Base-by-base conservation (phyloP, 2,797 vertebrate genomes). In the Emydoidea blandingii region DNA sequence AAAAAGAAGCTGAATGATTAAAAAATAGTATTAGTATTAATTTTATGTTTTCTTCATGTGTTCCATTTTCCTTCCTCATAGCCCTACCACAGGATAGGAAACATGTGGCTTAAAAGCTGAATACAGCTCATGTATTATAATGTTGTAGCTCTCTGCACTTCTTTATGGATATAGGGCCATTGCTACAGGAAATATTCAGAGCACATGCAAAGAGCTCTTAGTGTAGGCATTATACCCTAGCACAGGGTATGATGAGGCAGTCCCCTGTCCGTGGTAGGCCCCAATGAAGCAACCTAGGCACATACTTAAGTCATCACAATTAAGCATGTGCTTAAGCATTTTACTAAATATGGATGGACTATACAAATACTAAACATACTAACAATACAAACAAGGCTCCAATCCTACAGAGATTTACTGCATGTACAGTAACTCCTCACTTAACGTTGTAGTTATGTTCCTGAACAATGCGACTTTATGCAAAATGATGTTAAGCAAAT, bases 21-120 rank as follows among this genome's bases (percentile, higher is more conserved):
- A 49, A 89, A 9, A 76, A 2, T 0, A 0, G 8, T 49, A 52
- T 81, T 47, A 25, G 8, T 41, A 41, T 23, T 74, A 50, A 7
- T 49, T 34, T 76, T 34, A 12, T 72, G 34, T 74, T 49, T 47
- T 21, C 15, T 86, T 7, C 34, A 49, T 37, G 14, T 49, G 25
- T 76, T n/a, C 23, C 68, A 27, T 54, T 41, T 65, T 53, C 1
- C 9, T 47, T 89, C 34, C 7, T 79, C 3, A 54, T 80, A 11
- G 9, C 1, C 1, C 15, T 7, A 72, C 10, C 7, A n/a, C 16
- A 27, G 87, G 3, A 25, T 76, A 76, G 44, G 2, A 87, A 87
- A 80, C 2, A 31, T 53, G 54, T 8, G 1, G 4, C 79, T 89
- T 49, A 62, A 11, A 25, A 8, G 37, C 34, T 19, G 3, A 83